Conservation (phyloP, 2,113 vertebrate genomes). For the Eupsittula cactorum region DNA sequence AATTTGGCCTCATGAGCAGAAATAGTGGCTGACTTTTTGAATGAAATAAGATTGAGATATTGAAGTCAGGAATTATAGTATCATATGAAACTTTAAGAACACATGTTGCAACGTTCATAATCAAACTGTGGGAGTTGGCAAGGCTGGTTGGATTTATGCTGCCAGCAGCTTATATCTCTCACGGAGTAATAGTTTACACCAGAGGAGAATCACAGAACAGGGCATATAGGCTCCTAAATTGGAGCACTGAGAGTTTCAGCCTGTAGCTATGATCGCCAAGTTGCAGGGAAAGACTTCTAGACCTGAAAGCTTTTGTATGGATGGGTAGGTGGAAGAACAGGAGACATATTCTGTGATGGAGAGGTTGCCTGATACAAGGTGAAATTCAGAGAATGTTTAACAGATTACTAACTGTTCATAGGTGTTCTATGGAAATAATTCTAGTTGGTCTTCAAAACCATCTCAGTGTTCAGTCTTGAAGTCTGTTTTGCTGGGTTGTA, state of each 20-base stretch:
- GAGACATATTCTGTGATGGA: background rate
- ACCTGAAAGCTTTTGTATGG: background rate
- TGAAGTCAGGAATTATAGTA: background rate
- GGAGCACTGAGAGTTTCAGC: background rate
- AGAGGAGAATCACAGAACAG: background rate
- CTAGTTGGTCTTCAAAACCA: background rate
- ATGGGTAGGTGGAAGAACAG: background rate
- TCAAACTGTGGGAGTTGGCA: background rate
- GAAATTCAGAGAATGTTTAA: background rate
- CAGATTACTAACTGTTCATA: background rate
- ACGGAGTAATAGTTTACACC: background rate
- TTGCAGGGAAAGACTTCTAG: background rate
- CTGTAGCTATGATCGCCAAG: background rate
- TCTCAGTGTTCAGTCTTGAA: background rate
- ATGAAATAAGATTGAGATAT: background rate
- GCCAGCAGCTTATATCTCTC: background rate
- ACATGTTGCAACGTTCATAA: background rate
- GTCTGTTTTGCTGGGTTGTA: background rate
- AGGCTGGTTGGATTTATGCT: background rate
- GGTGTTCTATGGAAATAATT: background rate
- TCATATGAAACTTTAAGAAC: background rate
- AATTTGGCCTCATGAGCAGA: background rate
- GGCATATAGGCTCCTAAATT: background rate
- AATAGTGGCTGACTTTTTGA: background rate
- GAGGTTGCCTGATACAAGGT: background rate